These are phyloP conservation scores for Callopanchax toddi DNA, from an alignment of 2,113 vertebrate genomes.

Conservation along the genomic window DNA sequence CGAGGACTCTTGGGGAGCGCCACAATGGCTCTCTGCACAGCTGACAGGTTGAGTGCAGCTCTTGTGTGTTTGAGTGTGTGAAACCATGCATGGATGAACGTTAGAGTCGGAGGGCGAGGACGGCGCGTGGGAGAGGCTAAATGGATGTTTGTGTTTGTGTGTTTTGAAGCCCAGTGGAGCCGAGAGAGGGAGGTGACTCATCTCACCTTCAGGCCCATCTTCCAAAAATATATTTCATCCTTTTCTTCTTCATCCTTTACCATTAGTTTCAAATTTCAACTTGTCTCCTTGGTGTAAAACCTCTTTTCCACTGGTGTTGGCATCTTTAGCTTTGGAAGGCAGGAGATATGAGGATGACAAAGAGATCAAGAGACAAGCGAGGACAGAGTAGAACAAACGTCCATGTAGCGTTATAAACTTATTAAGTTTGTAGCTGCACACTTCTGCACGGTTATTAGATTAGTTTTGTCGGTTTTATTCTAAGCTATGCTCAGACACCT, in stretches of 20 bases:
- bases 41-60: conserved; percentile 36
- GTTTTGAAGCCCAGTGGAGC: conserved; percentile 29
- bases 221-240: too few relatives aligned
- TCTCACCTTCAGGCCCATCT: conserved; percentile 8
- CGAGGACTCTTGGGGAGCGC: conserved; percentile 6
- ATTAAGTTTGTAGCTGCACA: too few relatives aligned
- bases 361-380: conserved; percentile 38
- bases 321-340: not conserved
- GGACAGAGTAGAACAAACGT: conserved; percentile 16
- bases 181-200: conserved; percentile 47
- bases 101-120: conserved; percentile 13
- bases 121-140: conserved; percentile 1
- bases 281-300: not conserved
- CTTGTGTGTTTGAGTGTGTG: conserved; percentile 6
- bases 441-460: too few relatives aligned
- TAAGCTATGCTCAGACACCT: too few relatives aligned
- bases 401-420: too few relatives aligned
- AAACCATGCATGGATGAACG: conserved; percentile 14
- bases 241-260: too few relatives aligned
- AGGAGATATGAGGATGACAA: conserved; percentile 6
- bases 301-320: conserved; percentile 1
- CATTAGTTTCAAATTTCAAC: too few relatives aligned
- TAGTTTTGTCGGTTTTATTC: too few relatives aligned
- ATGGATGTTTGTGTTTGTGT: conserved; percentile 6
- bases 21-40: conserved; percentile 18